Conservation (phyloP, 2,797 vertebrate genomes). For the Sorex maritimensis region DNA sequence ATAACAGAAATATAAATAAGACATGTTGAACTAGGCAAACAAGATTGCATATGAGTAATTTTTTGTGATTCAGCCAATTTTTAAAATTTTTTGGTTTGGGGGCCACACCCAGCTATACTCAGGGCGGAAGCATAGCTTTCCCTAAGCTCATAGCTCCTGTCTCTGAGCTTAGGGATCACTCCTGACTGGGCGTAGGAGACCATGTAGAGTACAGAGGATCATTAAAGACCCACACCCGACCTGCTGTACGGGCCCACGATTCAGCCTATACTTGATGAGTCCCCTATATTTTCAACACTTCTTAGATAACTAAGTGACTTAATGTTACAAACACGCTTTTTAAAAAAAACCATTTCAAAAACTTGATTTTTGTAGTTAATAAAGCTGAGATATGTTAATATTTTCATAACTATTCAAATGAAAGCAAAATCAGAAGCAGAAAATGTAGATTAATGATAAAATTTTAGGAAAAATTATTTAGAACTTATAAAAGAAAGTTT, state of each 20-base stretch:
- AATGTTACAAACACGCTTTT: background rate
- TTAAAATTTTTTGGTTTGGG: background rate
- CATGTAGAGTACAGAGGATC: no score
- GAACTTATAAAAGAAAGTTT: no score
- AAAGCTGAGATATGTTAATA: background rate
- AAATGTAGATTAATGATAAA: background rate
- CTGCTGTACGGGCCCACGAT: no score
- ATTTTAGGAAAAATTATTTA: background rate
- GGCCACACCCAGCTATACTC: no score
- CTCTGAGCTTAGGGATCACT: no score
- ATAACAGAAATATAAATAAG: no score
- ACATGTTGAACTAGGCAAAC: background rate
- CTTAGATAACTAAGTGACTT: background rate
- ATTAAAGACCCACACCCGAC: no score
- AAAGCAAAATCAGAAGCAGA: background rate
- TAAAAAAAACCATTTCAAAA: background rate
- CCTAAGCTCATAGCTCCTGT: no score
- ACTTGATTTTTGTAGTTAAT: conserved; percentile 31
- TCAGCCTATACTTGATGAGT: background rate
- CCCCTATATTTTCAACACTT: background rate
- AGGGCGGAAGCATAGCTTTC: no score
- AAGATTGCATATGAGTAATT: background rate
- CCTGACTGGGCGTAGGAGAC: no score
- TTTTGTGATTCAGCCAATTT: conserved; percentile 8
- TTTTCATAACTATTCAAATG: conserved; percentile 46